Base-by-base conservation (phyloP, 2,888 invertebrate genomes). In the Lasioglossum lativentre region DNA sequence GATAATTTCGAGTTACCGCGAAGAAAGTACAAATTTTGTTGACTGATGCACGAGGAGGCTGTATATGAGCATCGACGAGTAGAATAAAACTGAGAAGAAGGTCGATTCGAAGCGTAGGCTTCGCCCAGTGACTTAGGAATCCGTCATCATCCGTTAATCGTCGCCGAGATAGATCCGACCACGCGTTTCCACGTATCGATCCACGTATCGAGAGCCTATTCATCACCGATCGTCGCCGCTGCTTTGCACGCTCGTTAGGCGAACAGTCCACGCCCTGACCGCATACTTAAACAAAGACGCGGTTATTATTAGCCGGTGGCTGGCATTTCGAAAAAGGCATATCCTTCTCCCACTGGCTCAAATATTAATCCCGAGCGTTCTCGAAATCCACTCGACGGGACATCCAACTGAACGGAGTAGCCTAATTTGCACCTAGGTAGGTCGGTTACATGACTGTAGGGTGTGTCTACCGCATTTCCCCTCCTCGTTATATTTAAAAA, bases 151-250 rank as follows among this genome's bases (percentile, higher is more conserved):
- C 70, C n/a, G 40, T 16, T n/a, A 30, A 70, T 70, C 40, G 12
- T 40, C 40, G 38, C 70, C 70, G 40, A 70, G 70, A 70, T 38
- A 23, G 70, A 38, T 70, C 70, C 38, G 40, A 70, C 70, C 40
- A 70, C 70, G 40, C 70, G 70, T 63, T 63, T 63, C 56, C n/a
- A 56, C 56, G 70, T n/a, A 40, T 70, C 70, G 70, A 70, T 70
- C 40, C 70, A 1, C 56, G 56, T 56, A 56, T 56, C 38, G 38
- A 0, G 70, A 34, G 10, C 0, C 70, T 40, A 40, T 70, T 40
- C 40, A n/a, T 68, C 68, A 8, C 4, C 23, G 70, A 70, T 70
- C 70, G 70, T 40, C n/a, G n/a, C 14, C 40, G 38, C n/a, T 70
- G 4, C 40, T 70, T 70, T 40, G 40, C 70, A 70, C 70, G 70